These are phyloP conservation scores for Pristionchus arcanus DNA, from an alignment of 2,888 invertebrate genomes.

Conservation along the genomic window DNA sequence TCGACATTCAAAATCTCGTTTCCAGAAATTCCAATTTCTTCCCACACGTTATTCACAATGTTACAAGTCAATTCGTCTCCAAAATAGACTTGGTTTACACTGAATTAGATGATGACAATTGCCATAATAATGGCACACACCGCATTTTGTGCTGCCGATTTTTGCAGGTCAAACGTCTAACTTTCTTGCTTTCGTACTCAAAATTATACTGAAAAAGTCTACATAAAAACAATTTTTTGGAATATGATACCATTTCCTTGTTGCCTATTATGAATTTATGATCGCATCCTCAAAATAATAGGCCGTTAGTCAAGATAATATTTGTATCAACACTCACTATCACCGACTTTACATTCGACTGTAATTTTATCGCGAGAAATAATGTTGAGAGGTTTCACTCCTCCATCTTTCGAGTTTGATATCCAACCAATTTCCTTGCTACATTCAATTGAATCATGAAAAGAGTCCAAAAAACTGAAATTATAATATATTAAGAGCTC, in stretches of 20 bases:
- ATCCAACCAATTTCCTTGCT: not conserved
- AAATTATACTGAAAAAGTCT: not conserved
- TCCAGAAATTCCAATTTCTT: not conserved
- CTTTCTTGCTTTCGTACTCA: not conserved
- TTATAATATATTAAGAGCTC: no score
- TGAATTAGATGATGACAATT: not conserved
- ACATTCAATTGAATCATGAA: not conserved
- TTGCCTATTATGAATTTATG: not conserved
- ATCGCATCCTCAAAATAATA: not conserved
- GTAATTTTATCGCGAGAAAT: not conserved
- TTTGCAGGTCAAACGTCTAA: no score
- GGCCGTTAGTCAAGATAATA: not conserved
- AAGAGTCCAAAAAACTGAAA: not conserved
- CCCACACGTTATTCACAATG: not conserved
- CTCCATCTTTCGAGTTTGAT: not conserved
- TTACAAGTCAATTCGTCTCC: not conserved
- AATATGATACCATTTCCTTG: not conserved
- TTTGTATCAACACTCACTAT: not conserved
- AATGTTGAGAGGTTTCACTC: not conserved
- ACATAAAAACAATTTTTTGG: not conserved
- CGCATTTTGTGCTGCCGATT: no score
- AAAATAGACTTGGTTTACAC: not conserved
- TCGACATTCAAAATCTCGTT: not conserved
- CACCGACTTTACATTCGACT: not conserved
- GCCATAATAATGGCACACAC: no score